phyloP scores from a whole-genome alignment of 2,888 invertebrate species.

The Sarcophaga carnaria region DNA sequence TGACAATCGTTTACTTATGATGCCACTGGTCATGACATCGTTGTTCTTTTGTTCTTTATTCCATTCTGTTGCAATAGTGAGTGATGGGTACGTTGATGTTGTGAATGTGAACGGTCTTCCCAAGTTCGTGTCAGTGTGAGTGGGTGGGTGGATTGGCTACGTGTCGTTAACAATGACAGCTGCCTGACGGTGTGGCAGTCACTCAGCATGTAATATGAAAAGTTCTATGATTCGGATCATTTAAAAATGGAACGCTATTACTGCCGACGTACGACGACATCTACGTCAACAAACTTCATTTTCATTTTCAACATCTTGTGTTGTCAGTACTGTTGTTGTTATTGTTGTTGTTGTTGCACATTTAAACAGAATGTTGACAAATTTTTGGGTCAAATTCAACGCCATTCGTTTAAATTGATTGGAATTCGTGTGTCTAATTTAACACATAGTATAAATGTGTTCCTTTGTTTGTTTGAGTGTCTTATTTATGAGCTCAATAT shows the following conservation, averaged over 20 bases:
- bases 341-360: not conserved
- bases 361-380: constrained; percentile 35
- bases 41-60: constrained; percentile 29
- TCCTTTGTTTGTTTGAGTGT: not conserved
- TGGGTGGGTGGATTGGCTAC: constrained; percentile 26
- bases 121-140: constrained; percentile 1
- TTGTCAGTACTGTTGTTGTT: not conserved
- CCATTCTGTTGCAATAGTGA: constrained; percentile 25
- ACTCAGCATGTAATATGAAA: constrained; percentile 31
- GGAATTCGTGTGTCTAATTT: constrained; percentile 4
- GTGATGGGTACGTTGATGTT: not conserved
- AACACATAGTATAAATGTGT: not conserved
- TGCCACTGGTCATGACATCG: constrained; percentile 61
- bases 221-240: constrained; percentile 7
- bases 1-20: constrained; percentile 44
- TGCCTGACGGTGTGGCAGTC: not conserved
- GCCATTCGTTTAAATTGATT: constrained; percentile 28
- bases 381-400: constrained; percentile 50
- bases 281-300: constrained; percentile 9
- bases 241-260: constrained; percentile 44
- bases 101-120: not conserved
- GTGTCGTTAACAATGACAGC: constrained; percentile 1
- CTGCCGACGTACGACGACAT: constrained; percentile 20
- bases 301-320: constrained; percentile 41
- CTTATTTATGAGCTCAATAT: not conserved